Evolutionary conservation across 2,113 vertebrate species (phyloP), one percentile per base, ranked within the genome.

Genomic region (Alosa alosa): DNA sequence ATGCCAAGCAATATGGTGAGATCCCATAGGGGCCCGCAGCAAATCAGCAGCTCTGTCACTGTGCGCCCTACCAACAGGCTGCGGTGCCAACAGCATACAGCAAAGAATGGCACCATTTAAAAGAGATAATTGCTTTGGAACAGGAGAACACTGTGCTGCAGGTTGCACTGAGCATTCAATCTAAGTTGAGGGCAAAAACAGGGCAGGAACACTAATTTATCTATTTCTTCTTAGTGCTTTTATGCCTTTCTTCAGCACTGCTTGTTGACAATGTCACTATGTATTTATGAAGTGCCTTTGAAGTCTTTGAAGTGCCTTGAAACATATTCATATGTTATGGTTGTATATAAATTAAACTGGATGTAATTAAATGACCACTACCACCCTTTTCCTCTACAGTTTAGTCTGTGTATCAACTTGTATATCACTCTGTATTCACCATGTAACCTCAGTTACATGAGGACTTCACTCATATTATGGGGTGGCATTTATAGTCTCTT

Each of bases 1-100:
- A 93, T 90, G 89, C 88, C 86, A 89, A 91, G 91, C 88, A 92
- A 93, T 92, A 93, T 92, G 90, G 91, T 94, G 90, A 90, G 91
- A 50, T 93, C 91, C 91, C 86, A 86, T 84, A 86, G 86, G 90
- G 91, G 90, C 83, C 89, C 81, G 52, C 46, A 82, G 86, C 87
- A 82, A 92, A 92, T 90, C 89, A 92, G 90, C 87, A 88, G 88
- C 89, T 91, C 90, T 89, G 91, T 88, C 89, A 39, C 46, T 72
- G 81, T 81, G 64, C 87, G 90, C 89, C 87, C 86, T 89, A 78
- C 90, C 89, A 92, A 89, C 87, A 81, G 86, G 87, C 84, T 82
- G 86, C 85, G 25, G 91, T 83, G 87, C 25, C 49, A 83, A 85
- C 84, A 88, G 83, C 84, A 81, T 55, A 86, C 88, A 49, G 82